A percentile compares a stretch with the other conserved stretches of the same genome.
phyloP scores from a whole-genome alignment of 2,113 vertebrate genomes.

The Muntiacus reevesi region DNA sequence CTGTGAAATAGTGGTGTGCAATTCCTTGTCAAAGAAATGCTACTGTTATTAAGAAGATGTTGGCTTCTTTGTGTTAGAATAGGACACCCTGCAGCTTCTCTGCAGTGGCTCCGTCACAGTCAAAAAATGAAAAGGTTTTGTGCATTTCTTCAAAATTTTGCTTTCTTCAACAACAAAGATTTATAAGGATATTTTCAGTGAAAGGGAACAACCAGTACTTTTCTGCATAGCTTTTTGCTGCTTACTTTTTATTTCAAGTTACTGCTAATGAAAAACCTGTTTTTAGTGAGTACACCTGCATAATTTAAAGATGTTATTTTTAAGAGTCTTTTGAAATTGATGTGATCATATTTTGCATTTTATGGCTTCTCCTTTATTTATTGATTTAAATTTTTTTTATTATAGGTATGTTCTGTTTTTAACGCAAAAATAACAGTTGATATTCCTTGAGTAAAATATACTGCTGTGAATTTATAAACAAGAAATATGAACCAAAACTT shows the following conservation, averaged over 20 bases:
- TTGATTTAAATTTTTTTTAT: constrained; percentile 58
- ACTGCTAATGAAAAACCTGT: constrained; percentile 79
- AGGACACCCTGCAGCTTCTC: constrained; percentile 82
- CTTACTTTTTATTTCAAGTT: constrained; percentile 80
- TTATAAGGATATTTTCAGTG: constrained; percentile 77
- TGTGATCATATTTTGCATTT: constrained; percentile 75
- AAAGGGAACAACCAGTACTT: constrained; percentile 75
- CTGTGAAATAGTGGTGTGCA: constrained; percentile 81
- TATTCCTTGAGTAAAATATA: constrained; percentile 61
- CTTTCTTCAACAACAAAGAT: constrained; percentile 78
- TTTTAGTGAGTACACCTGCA: constrained; percentile 76
- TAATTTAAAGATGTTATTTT: constrained; percentile 70
- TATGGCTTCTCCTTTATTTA: constrained; percentile 65
- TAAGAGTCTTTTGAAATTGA: constrained; percentile 74
- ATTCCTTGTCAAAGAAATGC: constrained; percentile 81
- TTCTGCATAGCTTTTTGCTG: constrained; percentile 79
- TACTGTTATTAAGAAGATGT: constrained; percentile 79
- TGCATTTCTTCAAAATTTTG: constrained; percentile 80
- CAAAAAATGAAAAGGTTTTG: constrained; percentile 76
- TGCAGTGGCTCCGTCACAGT: constrained; percentile 80
- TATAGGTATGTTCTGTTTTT: constrained; percentile 53
- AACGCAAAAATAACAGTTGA: constrained; percentile 57
- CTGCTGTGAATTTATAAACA: constrained; percentile 47
- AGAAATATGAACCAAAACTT: constrained; percentile 56
- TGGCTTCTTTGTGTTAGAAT: constrained; percentile 84